Base-by-base conservation (phyloP, 2,797 vertebrate genomes). In the Meda fulgida region DNA sequence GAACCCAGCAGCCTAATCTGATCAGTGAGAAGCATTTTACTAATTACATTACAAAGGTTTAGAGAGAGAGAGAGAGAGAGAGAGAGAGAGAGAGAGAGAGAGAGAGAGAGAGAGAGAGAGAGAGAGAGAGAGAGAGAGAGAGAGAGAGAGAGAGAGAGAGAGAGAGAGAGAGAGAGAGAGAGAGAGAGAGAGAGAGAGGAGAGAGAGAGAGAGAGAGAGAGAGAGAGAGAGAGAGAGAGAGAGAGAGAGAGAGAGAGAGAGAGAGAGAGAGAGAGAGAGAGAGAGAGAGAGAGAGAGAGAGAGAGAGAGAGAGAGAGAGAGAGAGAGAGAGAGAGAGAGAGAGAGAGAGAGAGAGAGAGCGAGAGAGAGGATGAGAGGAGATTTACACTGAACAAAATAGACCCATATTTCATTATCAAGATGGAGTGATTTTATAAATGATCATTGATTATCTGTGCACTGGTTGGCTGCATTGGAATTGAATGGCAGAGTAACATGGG, bases 31-130 rank as follows among this genome's bases (percentile, higher is more conserved):
- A 86, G 89, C 89, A 88, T 91, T 91, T 89, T 71, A 89, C 81
- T 93, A 93, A 94, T 93, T 86, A 91, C 89, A 91, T 93, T 91
- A 92, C 71, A 79, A 82, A 86, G 81, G 16, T 69, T 83, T 66
- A 63, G 40, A 79, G 26, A 67, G 58, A 21, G 60, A 40, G 51
- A n/a, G 55, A 58, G 53, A 43, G 40, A 43, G 40, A 43, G 46
- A 46, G 43, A 14, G 13, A 46, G 43, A 14, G 43, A 43, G 43
- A 14, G 40, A 11, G 40, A 43, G 10, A 43, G 53, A 23, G 21
- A 23, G 3, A 19, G 53, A 55, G 53, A 21, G 51, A 53, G 21
- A n/a, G 26, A 18, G 55, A 16, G 51, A 19, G 53, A 53, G 40
- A 79, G 26, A 55, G 58, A 16, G 60, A 40, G 63, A n/a, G 55